Evolutionary conservation across 92 coral and sea anemone species (phyloP).

Genomic region (Montipora capitata): DNA sequence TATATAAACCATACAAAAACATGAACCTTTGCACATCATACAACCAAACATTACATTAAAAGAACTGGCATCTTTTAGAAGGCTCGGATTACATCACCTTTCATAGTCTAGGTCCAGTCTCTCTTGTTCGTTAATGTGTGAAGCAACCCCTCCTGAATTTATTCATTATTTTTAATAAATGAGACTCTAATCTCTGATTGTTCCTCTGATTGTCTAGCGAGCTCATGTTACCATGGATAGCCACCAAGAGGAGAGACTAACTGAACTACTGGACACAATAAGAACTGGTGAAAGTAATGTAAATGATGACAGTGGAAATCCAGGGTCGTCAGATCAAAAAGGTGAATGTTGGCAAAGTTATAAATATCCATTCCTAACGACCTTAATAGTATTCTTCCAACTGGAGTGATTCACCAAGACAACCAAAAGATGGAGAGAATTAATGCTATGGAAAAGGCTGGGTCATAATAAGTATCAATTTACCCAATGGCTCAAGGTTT

Average conservation of each 20-base stretch:
- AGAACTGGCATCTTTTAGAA: too few relatives aligned
- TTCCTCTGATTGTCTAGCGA: conserved; percentile 49
- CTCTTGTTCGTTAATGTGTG: too few relatives aligned
- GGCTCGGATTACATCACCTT: too few relatives aligned
- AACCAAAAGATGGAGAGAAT: not conserved
- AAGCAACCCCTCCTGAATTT: too few relatives aligned
- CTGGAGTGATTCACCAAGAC: not conserved
- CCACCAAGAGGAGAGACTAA: conserved; percentile 82
- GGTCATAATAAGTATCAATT: not conserved
- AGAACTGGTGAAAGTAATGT: conserved; percentile 27
- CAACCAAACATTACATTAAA: too few relatives aligned
- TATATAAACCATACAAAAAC: too few relatives aligned
- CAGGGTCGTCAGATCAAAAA: conserved; percentile 2
- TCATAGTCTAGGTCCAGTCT: too few relatives aligned
- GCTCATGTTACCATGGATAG: conserved; percentile 87
- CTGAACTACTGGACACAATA: conserved; percentile 67
- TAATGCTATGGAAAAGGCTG: not conserved
- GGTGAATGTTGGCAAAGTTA: not conserved
- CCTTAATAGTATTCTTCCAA: not conserved
- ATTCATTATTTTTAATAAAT: not conserved
- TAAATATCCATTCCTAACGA: not conserved
- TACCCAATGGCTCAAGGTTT: too few relatives aligned
- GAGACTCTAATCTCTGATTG: not conserved
- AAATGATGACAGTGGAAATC: not conserved
- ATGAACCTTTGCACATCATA: too few relatives aligned